Evolutionary conservation across 2,888 invertebrate genomes (phyloP), one percentile per base, ranked within the genome.

Genomic region (Phaonia tiefii): DNA sequence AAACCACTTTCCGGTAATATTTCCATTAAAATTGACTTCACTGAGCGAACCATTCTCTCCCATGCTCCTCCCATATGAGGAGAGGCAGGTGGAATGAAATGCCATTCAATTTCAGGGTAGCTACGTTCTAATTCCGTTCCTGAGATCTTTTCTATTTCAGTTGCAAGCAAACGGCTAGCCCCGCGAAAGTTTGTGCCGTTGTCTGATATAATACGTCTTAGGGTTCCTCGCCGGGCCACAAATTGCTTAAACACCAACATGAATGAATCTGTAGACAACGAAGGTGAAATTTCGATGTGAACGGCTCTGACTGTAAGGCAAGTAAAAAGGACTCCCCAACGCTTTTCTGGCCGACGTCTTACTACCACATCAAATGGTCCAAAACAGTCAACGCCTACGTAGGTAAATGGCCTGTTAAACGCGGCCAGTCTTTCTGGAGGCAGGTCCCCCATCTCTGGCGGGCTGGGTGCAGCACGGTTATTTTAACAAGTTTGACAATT

Each of bases 11-110:
- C 54, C 4, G 63, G 46, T 3, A 73, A n/a, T n/a, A n/a, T n/a
- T n/a, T n/a, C n/a, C n/a, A n/a, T n/a, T n/a, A n/a, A n/a, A n/a
- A n/a, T n/a, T n/a, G n/a, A n/a, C n/a, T n/a, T n/a, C n/a, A n/a
- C n/a, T n/a, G n/a, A n/a, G n/a, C n/a, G n/a, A n/a, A n/a, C n/a
- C n/a, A n/a, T n/a, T n/a, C n/a, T n/a, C n/a, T n/a, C n/a, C n/a
- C n/a, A n/a, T n/a, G n/a, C n/a, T n/a, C n/a, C n/a, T n/a, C n/a
- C n/a, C n/a, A n/a, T n/a, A n/a, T n/a, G n/a, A n/a, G n/a, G n/a
- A 1, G 73, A 44, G 11, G 67, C 67, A 17, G 78, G 78, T 26
- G 65, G 77, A 17, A 72, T 77, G 25, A 78, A 83, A 3, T n/a
- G 15, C 54, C 54, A 54, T 13, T 54, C 54, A 54, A 54, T 22